A percentile compares a stretch with the other conserved stretches of the same genome.
phyloP scores from a whole-genome alignment of 2,888 invertebrate species.

The Dryobota labecula region DNA sequence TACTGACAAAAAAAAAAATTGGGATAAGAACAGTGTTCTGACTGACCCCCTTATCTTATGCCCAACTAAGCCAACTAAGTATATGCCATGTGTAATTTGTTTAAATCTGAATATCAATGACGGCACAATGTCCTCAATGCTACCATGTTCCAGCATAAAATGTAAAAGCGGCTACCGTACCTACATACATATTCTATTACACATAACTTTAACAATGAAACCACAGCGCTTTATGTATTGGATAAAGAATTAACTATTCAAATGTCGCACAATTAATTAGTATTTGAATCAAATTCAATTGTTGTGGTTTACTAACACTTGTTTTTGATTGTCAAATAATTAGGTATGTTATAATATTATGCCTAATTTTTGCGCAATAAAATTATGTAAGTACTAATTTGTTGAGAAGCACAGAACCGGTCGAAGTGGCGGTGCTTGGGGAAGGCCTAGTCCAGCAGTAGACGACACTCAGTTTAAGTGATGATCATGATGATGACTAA shows the following conservation, averaged over 20 bases:
- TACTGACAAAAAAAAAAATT: background rate
- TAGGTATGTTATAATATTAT: background rate
- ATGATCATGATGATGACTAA: background rate
- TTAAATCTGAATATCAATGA: constrained; percentile 18
- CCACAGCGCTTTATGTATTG: constrained; percentile 1
- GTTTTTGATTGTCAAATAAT: background rate
- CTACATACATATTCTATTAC: constrained; percentile 7
- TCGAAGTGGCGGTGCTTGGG: no score
- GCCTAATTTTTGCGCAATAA: background rate
- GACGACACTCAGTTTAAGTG: background rate
- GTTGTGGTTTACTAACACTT: background rate
- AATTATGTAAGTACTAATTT: background rate
- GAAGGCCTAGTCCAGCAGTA: background rate
- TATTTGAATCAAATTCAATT: background rate
- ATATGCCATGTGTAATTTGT: background rate
- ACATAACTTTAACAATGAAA: background rate
- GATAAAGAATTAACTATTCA: constrained; percentile 1
- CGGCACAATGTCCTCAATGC: constrained; percentile 1
- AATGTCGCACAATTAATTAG: background rate
- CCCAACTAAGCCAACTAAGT: background rate
- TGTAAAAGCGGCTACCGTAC: constrained; percentile 21
- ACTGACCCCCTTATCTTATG: background rate
- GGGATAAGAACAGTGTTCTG: background rate
- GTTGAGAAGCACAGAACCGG: background rate
- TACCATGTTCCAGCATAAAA: constrained; percentile 10